phyloP scores from a whole-genome alignment of 92 coral and sea anemone genomes.

The Umimayanthus chanpuru region DNA sequence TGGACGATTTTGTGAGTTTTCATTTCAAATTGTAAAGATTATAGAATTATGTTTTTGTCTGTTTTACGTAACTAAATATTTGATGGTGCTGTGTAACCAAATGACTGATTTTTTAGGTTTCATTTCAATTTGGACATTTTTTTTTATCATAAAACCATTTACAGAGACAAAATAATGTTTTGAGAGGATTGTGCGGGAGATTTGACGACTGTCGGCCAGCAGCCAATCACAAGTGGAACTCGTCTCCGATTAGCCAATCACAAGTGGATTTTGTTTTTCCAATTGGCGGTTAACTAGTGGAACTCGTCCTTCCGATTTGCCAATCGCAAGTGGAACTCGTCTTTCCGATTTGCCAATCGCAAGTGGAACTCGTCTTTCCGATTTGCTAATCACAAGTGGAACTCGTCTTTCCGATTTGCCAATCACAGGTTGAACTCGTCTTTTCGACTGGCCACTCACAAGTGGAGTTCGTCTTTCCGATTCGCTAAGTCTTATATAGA shows the following conservation, averaged over 20 bases:
- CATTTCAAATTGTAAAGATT: constrained; percentile 5
- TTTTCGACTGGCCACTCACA: neutral
- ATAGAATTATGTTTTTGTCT: neutral
- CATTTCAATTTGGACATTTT: neutral
- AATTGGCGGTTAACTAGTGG: neutral
- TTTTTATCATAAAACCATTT: neutral
- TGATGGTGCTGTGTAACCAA: neutral
- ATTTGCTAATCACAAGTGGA: neutral
- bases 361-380: neutral
- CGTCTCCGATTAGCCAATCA: neutral
- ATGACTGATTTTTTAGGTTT: neutral
- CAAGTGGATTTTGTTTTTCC: too few relatives aligned
- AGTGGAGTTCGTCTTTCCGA: neutral
- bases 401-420: neutral
- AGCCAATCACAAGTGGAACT: neutral
- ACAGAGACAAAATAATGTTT: neutral
- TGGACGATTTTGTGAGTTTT: neutral
- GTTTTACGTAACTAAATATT: neutral
- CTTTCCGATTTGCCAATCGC: neutral
- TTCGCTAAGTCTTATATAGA: too few relatives aligned
- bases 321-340: neutral
- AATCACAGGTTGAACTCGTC: too few relatives aligned
- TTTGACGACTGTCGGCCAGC: neutral
- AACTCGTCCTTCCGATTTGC: neutral
- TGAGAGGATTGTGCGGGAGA: neutral